phyloP scores from a whole-genome alignment of 2,113 vertebrate species.

The Hipposideros armiger region DNA sequence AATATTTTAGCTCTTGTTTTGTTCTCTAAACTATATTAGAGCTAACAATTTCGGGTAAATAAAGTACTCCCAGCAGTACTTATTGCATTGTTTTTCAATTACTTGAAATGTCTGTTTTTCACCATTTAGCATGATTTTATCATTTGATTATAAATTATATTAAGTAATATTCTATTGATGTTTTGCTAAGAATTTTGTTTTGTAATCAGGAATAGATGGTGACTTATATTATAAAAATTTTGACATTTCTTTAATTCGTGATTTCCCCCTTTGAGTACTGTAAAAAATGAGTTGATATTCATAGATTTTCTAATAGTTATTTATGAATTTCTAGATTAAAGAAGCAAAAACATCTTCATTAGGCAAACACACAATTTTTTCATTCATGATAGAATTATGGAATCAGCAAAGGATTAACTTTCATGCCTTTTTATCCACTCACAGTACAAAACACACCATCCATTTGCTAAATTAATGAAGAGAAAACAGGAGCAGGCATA shows the following conservation, averaged over 20 bases:
- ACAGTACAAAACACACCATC: background rate
- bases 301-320: background rate
- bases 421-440: background rate
- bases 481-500: background rate
- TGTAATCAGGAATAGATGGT: background rate
- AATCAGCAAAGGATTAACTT: background rate
- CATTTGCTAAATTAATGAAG: background rate
- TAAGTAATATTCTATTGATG: background rate
- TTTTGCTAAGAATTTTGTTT: conserved; percentile 5
- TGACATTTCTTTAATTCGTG: background rate
- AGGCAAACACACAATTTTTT: background rate
- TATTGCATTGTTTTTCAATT: background rate
- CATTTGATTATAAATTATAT: background rate
- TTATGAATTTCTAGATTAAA: background rate
- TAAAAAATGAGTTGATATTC: background rate
- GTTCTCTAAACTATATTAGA: background rate
- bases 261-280: background rate
- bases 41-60: background rate
- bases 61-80: background rate
- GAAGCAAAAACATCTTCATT: background rate
- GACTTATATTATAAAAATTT: background rate
- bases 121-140: background rate
- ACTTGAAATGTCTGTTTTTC: background rate
- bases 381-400: background rate
- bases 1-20: background rate